These are phyloP conservation scores for Dasysyrphus albostriatus DNA, from an alignment of 2,888 invertebrate genomes.

Conservation along the genomic window DNA sequence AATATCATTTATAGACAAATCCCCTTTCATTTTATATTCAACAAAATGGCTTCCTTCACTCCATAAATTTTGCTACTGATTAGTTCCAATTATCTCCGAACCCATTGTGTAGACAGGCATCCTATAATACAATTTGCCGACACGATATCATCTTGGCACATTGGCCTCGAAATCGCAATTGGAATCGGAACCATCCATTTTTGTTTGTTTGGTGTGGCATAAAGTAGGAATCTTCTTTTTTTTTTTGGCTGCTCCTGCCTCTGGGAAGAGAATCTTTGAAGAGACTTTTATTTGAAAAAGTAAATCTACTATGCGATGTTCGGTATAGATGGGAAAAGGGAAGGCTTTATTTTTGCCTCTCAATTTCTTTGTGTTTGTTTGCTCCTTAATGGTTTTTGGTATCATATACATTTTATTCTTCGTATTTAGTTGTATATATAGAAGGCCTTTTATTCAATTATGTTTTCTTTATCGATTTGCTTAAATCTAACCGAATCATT, in stretches of 20 bases:
- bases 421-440: neutral
- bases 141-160: constrained; percentile 67
- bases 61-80: constrained; percentile 71
- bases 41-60: constrained; percentile 64
- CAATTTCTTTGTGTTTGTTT: neutral
- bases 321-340: neutral
- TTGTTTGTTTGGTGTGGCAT: constrained; percentile 34
- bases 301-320: constrained; percentile 9
- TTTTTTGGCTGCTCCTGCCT: neutral
- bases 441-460: constrained; percentile 33
- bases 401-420: neutral
- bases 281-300: constrained; percentile 7
- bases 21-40: constrained; percentile 34
- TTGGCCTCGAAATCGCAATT: constrained; percentile 47
- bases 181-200: constrained; percentile 62
- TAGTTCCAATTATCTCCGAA: constrained; percentile 73
- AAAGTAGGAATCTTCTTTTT: neutral
- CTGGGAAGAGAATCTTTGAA: neutral
- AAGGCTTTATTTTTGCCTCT: neutral
- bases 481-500: constrained; percentile 56
- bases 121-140: constrained; percentile 70
- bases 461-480: constrained; percentile 58
- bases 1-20: constrained; percentile 24
- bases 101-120: constrained; percentile 73
- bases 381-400: neutral